Evolutionary conservation across 92 coral and sea anemone species (phyloP).

Genomic region (Parazoanthus darwini): DNA sequence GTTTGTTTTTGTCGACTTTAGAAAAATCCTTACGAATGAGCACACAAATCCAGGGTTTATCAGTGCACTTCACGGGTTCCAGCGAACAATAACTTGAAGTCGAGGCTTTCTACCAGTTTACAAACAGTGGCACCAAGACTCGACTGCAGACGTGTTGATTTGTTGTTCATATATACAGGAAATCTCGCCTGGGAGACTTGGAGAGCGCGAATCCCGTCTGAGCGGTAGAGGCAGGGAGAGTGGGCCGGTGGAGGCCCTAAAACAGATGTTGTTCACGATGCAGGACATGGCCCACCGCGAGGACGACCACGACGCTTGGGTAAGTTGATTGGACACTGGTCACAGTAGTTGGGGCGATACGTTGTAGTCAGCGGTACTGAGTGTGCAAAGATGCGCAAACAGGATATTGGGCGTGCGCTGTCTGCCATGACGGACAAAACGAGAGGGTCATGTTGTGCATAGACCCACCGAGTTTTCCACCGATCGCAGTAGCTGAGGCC

Average conservation of each 20-base stretch:
- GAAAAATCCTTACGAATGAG: too few species aligned
- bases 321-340: background rate
- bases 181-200: conserved; percentile 9
- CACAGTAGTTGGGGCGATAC: background rate
- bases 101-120: background rate
- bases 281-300: conserved; percentile 94
- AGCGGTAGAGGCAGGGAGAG: conserved; percentile 84
- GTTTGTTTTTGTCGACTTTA: too few species aligned
- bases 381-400: too few species aligned
- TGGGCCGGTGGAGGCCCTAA: conserved; percentile 95
- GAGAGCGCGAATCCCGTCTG: conserved; percentile 50
- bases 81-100: too few species aligned
- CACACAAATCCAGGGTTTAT: too few species aligned
- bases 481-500: too few species aligned
- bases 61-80: too few species aligned
- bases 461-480: background rate
- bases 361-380: too few species aligned
- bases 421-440: too few species aligned
- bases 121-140: background rate
- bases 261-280: conserved; percentile 95
- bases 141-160: background rate
- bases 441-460: background rate
- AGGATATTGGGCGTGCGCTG: too few species aligned
- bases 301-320: conserved; percentile 26
- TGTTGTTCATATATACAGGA: conserved; percentile 8